A percentile compares a stretch with the other conserved stretches of the same genome.
Conservation (phyloP, 2,113 vertebrate species). For the Isurus oxyrinchus region DNA sequence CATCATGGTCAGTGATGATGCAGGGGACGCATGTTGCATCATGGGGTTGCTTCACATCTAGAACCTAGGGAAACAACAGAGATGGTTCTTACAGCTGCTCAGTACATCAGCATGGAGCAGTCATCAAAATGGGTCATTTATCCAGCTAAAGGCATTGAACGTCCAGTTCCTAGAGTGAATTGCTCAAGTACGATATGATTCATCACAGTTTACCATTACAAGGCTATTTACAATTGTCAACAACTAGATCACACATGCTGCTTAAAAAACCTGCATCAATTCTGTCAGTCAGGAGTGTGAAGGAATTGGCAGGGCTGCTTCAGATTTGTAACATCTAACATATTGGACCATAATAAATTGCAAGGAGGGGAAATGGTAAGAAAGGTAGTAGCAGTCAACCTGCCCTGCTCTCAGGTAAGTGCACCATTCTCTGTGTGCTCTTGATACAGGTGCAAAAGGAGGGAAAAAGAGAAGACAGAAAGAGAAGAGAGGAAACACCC, state of each 20-base stretch:
- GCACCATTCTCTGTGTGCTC: neutral
- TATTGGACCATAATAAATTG: neutral
- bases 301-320: neutral
- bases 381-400: neutral
- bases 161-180: neutral
- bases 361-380: neutral
- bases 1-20: slow-evolving; percentile 97
- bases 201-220: neutral
- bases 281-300: neutral
- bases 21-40: slow-evolving; percentile 99
- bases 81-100: slow-evolving; percentile 29
- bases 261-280: neutral
- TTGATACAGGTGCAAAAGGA: neutral
- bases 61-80: slow-evolving; percentile 57
- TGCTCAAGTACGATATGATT: neutral
- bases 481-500: neutral
- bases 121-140: neutral
- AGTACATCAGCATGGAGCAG: neutral
- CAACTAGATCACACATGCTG: neutral
- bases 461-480: neutral
- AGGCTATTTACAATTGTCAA: neutral
- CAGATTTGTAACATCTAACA: neutral
- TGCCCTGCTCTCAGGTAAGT: neutral
- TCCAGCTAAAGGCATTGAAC: neutral
- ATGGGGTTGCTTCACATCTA: slow-evolving; percentile 95